Evolutionary conservation across 1,140 invertebrate species (phyloP), one percentile per base, ranked within the genome.

Genomic region (Papilio polyxenes): DNA sequence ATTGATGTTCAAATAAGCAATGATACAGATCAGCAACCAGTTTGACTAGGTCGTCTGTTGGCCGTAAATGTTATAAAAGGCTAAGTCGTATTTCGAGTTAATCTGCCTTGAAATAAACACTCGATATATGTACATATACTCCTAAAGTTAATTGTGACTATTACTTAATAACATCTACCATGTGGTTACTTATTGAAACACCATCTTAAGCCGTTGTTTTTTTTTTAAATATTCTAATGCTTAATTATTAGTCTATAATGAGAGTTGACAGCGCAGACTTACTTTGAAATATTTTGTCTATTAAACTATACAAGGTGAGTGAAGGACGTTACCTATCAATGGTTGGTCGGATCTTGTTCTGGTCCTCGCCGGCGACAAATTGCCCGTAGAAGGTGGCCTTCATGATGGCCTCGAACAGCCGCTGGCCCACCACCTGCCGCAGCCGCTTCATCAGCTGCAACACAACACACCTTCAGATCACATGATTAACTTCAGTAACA

Each of bases 381-480:
- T 99, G 99, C 13, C 99, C 99, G 93, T 99, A 99, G 95, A 99
- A 99, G 31, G 99, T 99, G 2, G 96, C 95, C 93, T 98, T 98
- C 98, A 99, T 99, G 59, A 99, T 84, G n/a, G 94, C 87, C 20
- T 96, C 96, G 94, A 99, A 99, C 10, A 99, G 90, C 82, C 92
- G 96, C 86, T 98, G 96, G 4, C 99, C 99, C 56, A 99, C 91
- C n/a, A 99, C 78, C 83, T 95, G 95, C 84, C 97, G 96, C 15
- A 96, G 95, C 15, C 98, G 83, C 95, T 98, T 98, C 97, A 99
- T 98, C 44, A 99, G 90, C 98, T 99, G 95, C 84, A 95, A 90
- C 75, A 89, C 80, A 86, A 8, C 65, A 75, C 75, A 74, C 7
- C 20, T 13, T 49, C 13, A 44, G 20, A 20, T 49, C 0, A 74